Evolutionary conservation across 2,113 vertebrate genomes (phyloP), one percentile per base, ranked within the genome.

Genomic region (Etia nguti): DNA sequence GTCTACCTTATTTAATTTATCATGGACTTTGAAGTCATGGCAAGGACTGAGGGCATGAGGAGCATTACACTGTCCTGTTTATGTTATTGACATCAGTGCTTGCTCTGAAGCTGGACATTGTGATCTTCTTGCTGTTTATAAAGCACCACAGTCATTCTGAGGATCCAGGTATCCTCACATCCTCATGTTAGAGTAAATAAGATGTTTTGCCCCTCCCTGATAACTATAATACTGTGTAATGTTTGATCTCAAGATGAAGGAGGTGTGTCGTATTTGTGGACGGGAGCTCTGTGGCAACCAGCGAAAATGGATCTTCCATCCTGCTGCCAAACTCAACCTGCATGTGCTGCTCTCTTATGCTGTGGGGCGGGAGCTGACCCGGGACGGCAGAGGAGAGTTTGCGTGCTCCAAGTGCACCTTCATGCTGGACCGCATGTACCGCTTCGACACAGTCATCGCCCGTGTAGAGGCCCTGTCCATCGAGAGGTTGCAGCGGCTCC

Each of bases 281-380:
- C 93, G 98, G 29, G 98, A 98, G 95, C 97, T 99, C 86, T 98
- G 96, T 0, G 99, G 99, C 9, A 99, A 98, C 93, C 99, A 99
- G 94, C 95, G 99, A n/a, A 95, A 98, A 94, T 99, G 99, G 99
- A 98, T 99, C 94, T 99, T 99, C 92, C 98, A 99, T 92, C 97
- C 98, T 0, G 92, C 97, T 0, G 94, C 97, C 92, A 98, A 97
- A 94, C 97, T 98, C 87, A 99, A 97, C 91, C 95, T 99, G 54
- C 98, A 99, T 94, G 97, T 98, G 82, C 95, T 99, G 92, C 97
- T 99, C 6, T 98, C 98, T 22, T 97, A 99, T 6, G 98, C 98
- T 5, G 91, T 99, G 81, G 98, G 98, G 46, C 94, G 80, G 68
- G 98, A 98, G 91, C 92, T 99, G 84, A 92, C 94, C 86, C 97